These are phyloP conservation scores for Volucella bombylans DNA, from an alignment of 2,888 invertebrate genomes.

Conservation along the genomic window DNA sequence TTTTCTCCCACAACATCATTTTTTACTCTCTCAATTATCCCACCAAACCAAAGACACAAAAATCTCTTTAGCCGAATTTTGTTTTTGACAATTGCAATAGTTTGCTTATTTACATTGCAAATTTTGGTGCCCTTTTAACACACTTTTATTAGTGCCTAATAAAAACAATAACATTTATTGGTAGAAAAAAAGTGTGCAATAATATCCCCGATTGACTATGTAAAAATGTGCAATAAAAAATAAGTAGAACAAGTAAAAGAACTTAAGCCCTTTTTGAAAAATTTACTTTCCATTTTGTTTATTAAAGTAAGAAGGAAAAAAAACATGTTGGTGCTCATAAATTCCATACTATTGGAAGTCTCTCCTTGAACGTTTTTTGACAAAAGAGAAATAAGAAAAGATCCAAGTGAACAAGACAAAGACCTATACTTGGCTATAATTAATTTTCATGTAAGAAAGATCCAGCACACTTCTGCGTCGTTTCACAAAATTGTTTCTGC, in stretches of 20 bases:
- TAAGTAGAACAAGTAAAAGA: background rate
- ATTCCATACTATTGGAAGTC: conserved; percentile 2
- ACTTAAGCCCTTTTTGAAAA: background rate
- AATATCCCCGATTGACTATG: background rate
- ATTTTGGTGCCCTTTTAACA: conserved; percentile 5
- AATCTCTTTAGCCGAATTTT: background rate
- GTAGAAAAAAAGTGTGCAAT: background rate
- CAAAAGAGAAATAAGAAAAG: conserved; percentile 31
- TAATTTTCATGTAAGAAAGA: conserved; percentile 36
- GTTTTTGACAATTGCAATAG: conserved; percentile 33
- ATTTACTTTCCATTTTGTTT: conserved; percentile 22
- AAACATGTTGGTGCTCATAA: conserved; percentile 4
- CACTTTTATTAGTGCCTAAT: background rate
- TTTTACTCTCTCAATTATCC: conserved; percentile 3
- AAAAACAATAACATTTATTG: conserved; percentile 23
- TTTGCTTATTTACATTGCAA: conserved; percentile 32
- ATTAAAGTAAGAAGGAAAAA: background rate
- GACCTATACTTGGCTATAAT: conserved; percentile 36
- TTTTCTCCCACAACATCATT: conserved; percentile 20
- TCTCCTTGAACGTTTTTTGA: conserved; percentile 3
- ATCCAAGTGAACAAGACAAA: conserved; percentile 50
- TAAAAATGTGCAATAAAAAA: background rate
- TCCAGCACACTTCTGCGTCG: conserved; percentile 24
- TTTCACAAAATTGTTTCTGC: conserved; percentile 12
- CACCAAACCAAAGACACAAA: background rate